A percentile compares a stretch with the other conserved stretches of the same genome.
These are phyloP conservation scores for Tetragnatha montana DNA, from an alignment of 2,888 invertebrate genomes.

Conservation along the genomic window DNA sequence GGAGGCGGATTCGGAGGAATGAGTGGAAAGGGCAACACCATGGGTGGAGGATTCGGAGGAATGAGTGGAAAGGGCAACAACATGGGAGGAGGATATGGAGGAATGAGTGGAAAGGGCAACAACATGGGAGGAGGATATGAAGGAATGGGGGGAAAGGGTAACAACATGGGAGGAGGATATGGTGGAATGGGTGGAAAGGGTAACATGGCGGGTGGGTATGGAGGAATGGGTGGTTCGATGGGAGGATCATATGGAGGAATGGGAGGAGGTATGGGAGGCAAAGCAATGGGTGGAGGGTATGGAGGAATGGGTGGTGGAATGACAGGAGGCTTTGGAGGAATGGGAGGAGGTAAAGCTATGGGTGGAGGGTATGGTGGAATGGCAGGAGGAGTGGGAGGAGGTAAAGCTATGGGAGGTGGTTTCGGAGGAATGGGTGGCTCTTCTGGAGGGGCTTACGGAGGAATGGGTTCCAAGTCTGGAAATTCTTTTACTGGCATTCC, in stretches of 20 bases:
- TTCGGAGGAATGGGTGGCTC: not conserved
- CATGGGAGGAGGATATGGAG: not conserved
- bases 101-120: not conserved
- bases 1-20: not conserved
- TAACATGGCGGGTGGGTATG: not conserved
- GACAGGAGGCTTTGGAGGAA: not conserved
- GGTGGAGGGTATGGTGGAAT: not conserved
- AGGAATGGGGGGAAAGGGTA: not conserved
- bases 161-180: not conserved
- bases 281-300: not conserved
- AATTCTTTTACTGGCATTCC: not conserved
- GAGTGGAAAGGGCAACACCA: constrained; percentile 5
- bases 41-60: not conserved
- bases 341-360: not conserved
- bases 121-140: not conserved
- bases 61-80: not conserved
- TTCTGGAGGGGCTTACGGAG: not conserved
- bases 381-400: constrained; percentile 19
- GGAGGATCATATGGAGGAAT: constrained; percentile 19
- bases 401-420: not conserved
- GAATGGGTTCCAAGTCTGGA: not conserved
- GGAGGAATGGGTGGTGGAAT: not conserved
- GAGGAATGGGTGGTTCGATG: constrained; percentile 6
- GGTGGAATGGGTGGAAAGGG: not conserved
- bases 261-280: constrained; percentile 9